Percentiles rank a stretch among this genome's conserved stretches.
Evolutionary conservation across 2,113 vertebrate species (phyloP).

Genomic region (Tenebrosternarchus preto): DNA sequence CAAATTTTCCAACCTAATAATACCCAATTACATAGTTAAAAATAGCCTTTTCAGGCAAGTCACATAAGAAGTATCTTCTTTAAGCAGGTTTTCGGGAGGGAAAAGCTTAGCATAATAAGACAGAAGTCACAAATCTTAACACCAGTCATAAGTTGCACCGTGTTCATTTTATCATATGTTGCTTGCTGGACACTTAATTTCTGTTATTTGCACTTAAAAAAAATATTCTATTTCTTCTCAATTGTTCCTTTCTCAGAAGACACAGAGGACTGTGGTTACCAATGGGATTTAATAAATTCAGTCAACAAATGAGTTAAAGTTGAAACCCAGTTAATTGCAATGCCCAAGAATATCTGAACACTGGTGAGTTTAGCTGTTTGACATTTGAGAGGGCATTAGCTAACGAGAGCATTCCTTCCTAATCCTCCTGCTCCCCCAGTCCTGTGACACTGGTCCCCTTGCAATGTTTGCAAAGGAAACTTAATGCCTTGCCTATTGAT

Average conservation of each 20-base stretch:
- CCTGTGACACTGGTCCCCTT: neutral
- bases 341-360: neutral
- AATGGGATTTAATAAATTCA: neutral
- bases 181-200: conserved; percentile 4
- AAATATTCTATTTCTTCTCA: neutral
- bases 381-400: conserved; percentile 14
- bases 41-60: neutral
- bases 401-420: neutral
- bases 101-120: too few relatives aligned
- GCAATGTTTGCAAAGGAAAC: neutral
- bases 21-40: neutral
- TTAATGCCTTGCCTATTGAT: neutral
- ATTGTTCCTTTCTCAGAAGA: neutral
- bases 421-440: conserved; percentile 1
- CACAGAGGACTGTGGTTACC: neutral
- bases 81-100: neutral
- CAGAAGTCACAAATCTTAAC: too few relatives aligned
- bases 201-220: neutral
- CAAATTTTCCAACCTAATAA: neutral
- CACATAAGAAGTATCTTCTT: neutral
- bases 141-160: neutral
- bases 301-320: neutral
- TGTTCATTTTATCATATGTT: conserved; percentile 22
- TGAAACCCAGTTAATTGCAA: neutral
- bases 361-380: neutral